Evolutionary conservation across 2,888 invertebrate genomes (phyloP).

Genomic region (Volucella inflata): DNA sequence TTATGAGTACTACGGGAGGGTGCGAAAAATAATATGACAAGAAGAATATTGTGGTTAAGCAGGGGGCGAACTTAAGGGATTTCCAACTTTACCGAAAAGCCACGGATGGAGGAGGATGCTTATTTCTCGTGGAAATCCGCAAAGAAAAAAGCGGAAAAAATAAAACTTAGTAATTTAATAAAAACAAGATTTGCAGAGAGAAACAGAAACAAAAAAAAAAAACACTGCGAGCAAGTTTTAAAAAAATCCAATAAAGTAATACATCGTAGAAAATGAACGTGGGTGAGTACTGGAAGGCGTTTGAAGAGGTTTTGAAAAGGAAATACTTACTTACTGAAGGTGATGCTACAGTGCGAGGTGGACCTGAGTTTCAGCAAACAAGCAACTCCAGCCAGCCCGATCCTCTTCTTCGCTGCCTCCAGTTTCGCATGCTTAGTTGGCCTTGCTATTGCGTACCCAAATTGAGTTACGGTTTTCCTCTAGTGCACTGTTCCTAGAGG

Average conservation of each 20-base stretch:
- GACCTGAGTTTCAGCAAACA: too few species aligned
- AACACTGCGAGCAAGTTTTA: background rate
- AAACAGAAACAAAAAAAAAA: background rate
- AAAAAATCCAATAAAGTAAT: background rate
- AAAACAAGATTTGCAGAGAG: background rate
- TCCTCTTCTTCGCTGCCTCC: too few species aligned
- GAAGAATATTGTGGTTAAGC: background rate
- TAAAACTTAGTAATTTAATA: conserved; percentile 32
- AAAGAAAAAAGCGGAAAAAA: background rate
- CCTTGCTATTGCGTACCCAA: too few species aligned
- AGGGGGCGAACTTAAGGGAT: background rate
- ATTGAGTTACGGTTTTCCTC: too few species aligned
- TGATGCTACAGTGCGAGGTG: too few species aligned
- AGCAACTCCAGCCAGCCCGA: too few species aligned
- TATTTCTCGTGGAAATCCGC: background rate
- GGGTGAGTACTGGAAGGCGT: too few species aligned
- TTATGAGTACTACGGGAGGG: background rate
- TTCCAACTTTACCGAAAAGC: conserved; percentile 25
- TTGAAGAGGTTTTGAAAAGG: too few species aligned
- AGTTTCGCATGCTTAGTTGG: too few species aligned
- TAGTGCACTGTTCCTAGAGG: too few species aligned
- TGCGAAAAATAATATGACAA: background rate
- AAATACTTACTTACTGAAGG: too few species aligned
- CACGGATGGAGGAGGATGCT: background rate
- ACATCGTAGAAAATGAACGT: too few species aligned